Evolutionary conservation across 1,140 invertebrate species (phyloP).

Genomic region (Drosophila obscura): DNA sequence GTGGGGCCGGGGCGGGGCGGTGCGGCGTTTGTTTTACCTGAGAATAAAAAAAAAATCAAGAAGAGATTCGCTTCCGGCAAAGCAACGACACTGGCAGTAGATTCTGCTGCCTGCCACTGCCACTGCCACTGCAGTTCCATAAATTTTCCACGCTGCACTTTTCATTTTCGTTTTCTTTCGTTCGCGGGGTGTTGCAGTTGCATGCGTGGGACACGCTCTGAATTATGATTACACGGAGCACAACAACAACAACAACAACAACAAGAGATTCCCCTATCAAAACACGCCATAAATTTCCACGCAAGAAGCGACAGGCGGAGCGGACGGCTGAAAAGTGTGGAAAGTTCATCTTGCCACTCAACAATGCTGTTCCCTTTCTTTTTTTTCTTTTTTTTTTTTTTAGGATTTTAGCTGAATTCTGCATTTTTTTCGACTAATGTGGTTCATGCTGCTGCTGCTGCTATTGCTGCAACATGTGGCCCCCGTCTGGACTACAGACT

Average conservation of each 20-base stretch:
- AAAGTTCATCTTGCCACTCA: neutral
- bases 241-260: conserved; percentile 40
- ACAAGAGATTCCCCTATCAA: conserved; percentile 47
- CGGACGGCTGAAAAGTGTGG: neutral
- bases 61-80: conserved; percentile 45
- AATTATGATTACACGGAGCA: conserved; percentile 68
- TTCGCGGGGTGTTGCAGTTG: conserved; percentile 19
- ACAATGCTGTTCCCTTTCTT: neutral
- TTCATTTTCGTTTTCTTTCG: conserved; percentile 33
- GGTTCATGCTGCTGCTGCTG: conserved; percentile 4
- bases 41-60: neutral
- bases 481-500: conserved; percentile 23
- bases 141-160: conserved; percentile 63
- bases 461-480: conserved; percentile 47
- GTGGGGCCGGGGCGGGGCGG: neutral
- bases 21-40: conserved; percentile 57
- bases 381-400: conserved; percentile 20
- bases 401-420: too few relatives aligned
- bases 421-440: too few relatives aligned
- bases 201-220: conserved; percentile 51
- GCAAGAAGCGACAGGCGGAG: neutral
- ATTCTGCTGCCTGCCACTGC: neutral
- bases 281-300: conserved; percentile 66
- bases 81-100: neutral
- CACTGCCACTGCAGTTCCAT: conserved; percentile 32